These are phyloP conservation scores for Leucopternis melanops DNA, from an alignment of 2,113 vertebrate genomes.

Conservation along the genomic window DNA sequence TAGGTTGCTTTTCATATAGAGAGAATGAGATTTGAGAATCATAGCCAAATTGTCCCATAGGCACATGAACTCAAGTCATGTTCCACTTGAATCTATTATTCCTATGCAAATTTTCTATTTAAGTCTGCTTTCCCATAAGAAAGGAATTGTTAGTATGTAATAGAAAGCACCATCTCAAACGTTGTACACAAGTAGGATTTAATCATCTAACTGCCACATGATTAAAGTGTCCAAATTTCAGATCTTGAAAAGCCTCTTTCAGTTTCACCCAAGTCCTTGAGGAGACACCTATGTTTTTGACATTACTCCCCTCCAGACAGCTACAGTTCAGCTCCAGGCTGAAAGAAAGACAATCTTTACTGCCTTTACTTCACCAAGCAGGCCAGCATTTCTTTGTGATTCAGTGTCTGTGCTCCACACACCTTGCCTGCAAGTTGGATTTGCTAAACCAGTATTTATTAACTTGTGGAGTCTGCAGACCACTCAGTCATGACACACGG, in stretches of 20 bases:
- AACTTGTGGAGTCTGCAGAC: background rate
- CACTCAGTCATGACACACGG: background rate
- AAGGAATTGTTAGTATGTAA: background rate
- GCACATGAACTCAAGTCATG: background rate
- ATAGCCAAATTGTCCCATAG: background rate
- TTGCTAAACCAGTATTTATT: background rate
- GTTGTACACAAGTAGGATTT: background rate
- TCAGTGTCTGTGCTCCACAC: background rate
- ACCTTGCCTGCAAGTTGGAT: background rate
- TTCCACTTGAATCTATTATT: background rate
- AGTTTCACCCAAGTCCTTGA: background rate
- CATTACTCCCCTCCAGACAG: background rate
- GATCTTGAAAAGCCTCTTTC: background rate
- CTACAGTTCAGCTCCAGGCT: background rate
- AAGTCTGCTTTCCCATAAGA: background rate
- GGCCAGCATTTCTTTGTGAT: background rate
- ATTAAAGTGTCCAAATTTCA: background rate
- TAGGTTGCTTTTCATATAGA: background rate
- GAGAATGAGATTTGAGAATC: background rate
- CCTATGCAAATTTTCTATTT: background rate
- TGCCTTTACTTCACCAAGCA: rapidly evolving
- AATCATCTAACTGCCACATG: background rate
- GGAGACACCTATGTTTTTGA: background rate
- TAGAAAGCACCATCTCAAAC: background rate
- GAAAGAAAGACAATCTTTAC: background rate